These are phyloP conservation scores for Scaptomyza hsui DNA, from an alignment of 1,140 invertebrate species.

Conservation along the genomic window DNA sequence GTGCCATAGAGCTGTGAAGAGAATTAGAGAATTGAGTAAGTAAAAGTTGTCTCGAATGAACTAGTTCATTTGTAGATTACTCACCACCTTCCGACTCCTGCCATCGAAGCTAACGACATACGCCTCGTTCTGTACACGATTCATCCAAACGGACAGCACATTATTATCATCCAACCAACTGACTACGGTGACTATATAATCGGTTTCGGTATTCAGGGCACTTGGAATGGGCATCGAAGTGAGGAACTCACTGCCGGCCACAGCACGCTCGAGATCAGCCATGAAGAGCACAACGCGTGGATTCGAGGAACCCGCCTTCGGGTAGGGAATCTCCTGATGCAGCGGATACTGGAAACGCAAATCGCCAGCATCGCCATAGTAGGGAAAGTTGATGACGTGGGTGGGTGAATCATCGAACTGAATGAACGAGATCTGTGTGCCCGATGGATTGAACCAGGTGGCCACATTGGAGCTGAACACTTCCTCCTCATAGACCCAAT, in stretches of 20 bases:
- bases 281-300: constrained; percentile 83
- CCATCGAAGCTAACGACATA: constrained; percentile 72
- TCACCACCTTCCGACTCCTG: constrained; percentile 56
- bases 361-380: constrained; percentile 88
- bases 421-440: constrained; percentile 91
- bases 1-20: constrained; percentile 59
- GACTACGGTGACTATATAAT: constrained; percentile 85
- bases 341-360: constrained; percentile 88
- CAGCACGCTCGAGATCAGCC: constrained; percentile 56
- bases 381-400: constrained; percentile 87
- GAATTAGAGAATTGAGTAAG: no score
- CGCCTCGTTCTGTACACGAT: constrained; percentile 91
- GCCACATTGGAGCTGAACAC: constrained; percentile 93
- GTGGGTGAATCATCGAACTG: constrained; percentile 92
- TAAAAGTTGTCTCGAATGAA: no score
- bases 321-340: constrained; percentile 90
- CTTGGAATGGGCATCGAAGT: constrained; percentile 70
- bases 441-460: constrained; percentile 94
- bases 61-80: background rate
- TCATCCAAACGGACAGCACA: constrained; percentile 92
- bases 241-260: constrained; percentile 48
- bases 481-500: constrained; percentile 95
- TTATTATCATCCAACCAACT: constrained; percentile 88
- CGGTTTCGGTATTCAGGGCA: constrained; percentile 66
- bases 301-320: constrained; percentile 88